phyloP scores from a whole-genome alignment of 2,888 invertebrate species.

The Nymphalis urticae region DNA sequence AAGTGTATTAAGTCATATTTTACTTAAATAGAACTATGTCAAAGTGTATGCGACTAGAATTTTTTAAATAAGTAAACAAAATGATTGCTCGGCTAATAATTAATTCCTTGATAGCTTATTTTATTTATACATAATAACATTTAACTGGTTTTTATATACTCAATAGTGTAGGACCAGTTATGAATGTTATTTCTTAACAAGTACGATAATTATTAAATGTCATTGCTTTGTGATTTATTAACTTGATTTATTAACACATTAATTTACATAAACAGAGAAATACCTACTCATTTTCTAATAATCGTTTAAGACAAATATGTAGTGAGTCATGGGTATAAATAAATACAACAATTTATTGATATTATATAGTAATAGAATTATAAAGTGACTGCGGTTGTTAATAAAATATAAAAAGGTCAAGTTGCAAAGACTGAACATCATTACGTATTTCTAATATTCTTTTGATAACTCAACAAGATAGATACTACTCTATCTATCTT shows the following conservation, averaged over 20 bases:
- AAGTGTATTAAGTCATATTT: not conserved
- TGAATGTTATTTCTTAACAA: constrained; percentile 20
- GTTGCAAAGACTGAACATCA: too few relatives aligned
- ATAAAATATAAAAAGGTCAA: too few relatives aligned
- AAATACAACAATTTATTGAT: not conserved
- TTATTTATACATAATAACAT: constrained; percentile 22
- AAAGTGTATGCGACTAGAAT: constrained; percentile 6
- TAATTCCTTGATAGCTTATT: constrained; percentile 22
- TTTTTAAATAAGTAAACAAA: constrained; percentile 16
- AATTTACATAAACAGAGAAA: constrained; percentile 24
- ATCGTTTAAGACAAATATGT: not conserved
- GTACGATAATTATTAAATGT: constrained; percentile 24
- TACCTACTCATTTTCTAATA: constrained; percentile 1
- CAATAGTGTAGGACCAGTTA: constrained; percentile 21
- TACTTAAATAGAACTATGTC: not conserved
- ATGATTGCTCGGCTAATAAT: constrained; percentile 18
- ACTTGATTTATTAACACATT: constrained; percentile 24
- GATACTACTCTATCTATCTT: too few relatives aligned
- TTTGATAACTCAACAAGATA: too few relatives aligned
- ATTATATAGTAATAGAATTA: not conserved
- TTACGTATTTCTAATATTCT: too few relatives aligned
- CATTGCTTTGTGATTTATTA: constrained; percentile 25
- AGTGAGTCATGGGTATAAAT: not conserved
- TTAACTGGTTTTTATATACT: constrained; percentile 21
- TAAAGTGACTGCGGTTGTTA: not conserved